Evolutionary conservation across 2,888 invertebrate genomes (phyloP).

Genomic region (Oscheius sp.): DNA sequence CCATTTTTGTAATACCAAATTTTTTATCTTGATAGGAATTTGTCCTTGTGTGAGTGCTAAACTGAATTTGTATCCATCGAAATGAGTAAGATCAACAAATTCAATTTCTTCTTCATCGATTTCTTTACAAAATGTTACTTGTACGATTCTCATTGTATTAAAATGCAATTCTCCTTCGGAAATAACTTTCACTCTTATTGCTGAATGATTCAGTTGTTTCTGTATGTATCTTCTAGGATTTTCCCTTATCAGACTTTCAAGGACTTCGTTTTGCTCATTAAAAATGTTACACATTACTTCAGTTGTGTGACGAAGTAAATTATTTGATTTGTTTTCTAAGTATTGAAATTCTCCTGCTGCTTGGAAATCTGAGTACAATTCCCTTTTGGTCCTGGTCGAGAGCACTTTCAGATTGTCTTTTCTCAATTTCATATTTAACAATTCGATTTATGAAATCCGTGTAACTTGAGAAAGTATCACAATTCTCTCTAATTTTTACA

Average conservation of each 20-base stretch:
- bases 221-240: too few relatives aligned
- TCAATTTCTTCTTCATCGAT: constrained; percentile 32
- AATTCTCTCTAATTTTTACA: constrained; percentile 19
- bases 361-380: constrained; percentile 43
- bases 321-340: too few relatives aligned
- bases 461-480: too few relatives aligned
- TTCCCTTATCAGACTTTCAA: constrained; percentile 18
- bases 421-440: constrained; percentile 13
- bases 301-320: too few relatives aligned
- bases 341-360: constrained; percentile 47
- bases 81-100: constrained; percentile 36
- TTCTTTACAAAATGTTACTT: too few relatives aligned
- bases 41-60: constrained; percentile 42
- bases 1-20: not conserved
- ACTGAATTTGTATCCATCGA: constrained; percentile 37
- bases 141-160: too few relatives aligned
- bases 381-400: constrained; percentile 25
- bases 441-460: constrained; percentile 25
- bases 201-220: too few relatives aligned
- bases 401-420: not conserved
- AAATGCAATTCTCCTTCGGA: too few relatives aligned
- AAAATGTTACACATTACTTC: constrained; percentile 31
- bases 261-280: constrained; percentile 21
- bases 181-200: too few relatives aligned
- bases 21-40: constrained; percentile 34